A percentile compares a stretch with the other conserved stretches of the same genome.
These are phyloP conservation scores for Paralvinella palmiformis DNA, from an alignment of 1,140 invertebrate species.

Conservation along the genomic window DNA sequence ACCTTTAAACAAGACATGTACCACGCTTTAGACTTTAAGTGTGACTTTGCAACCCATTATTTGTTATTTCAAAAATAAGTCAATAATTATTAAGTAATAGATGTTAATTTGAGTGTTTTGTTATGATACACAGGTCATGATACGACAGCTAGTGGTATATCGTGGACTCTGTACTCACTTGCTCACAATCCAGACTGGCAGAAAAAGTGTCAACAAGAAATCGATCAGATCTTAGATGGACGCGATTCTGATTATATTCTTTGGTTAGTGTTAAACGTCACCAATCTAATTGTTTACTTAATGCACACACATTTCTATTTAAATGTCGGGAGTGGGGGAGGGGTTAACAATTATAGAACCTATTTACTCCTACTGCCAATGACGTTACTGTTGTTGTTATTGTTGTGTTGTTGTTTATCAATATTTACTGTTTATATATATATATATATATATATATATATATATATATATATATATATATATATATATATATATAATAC, in stretches of 20 bases:
- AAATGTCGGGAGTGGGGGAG: not conserved
- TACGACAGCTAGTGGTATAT: constrained; percentile 30
- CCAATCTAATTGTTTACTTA: not conserved
- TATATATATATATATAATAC: too few relatives aligned
- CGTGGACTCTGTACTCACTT: constrained; percentile 70
- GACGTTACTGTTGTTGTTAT: not conserved
- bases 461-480: too few relatives aligned
- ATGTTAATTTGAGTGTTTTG: too few relatives aligned
- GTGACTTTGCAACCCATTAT: too few relatives aligned
- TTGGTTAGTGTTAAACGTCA: not conserved
- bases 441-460: too few relatives aligned
- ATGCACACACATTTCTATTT: not conserved
- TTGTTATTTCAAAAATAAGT: too few relatives aligned
- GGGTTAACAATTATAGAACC: too few relatives aligned
- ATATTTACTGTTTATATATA: too few relatives aligned
- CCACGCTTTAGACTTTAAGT: too few relatives aligned
- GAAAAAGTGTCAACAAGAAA: constrained; percentile 68
- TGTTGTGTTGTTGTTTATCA: too few relatives aligned
- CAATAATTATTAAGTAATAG: too few relatives aligned
- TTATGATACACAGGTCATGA: constrained; percentile 20
- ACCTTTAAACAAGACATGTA: too few relatives aligned
- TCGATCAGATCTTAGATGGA: constrained; percentile 59
- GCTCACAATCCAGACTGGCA: constrained; percentile 68
- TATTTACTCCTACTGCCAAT: not conserved
- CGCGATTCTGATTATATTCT: constrained; percentile 54